Evolutionary conservation across 2,888 invertebrate genomes (phyloP).

Genomic region (Perizoma affinitatum): DNA sequence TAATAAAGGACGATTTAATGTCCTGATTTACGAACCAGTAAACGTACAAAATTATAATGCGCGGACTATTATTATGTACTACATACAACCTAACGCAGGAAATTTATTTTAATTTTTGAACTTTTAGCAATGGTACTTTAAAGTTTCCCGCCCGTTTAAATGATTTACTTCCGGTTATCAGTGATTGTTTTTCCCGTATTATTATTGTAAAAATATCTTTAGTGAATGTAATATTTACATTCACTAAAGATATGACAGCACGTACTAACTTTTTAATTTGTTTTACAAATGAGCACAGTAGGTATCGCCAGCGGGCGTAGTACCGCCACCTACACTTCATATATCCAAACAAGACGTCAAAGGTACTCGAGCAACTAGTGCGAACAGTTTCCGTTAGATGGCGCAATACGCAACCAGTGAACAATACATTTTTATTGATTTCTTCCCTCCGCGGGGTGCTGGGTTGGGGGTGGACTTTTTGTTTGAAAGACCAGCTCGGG

Average conservation of each 20-base stretch:
- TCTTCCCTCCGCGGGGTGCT: slow-evolving; percentile 7
- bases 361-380: slow-evolving; percentile 33
- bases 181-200: too few species aligned
- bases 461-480: slow-evolving; percentile 37
- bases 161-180: too few species aligned
- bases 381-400: slow-evolving; percentile 41
- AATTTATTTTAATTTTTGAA: too few species aligned
- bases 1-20: slow-evolving; percentile 42
- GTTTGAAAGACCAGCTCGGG: slow-evolving; percentile 41
- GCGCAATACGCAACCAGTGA: slow-evolving; percentile 22
- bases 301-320: too few species aligned
- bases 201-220: background rate
- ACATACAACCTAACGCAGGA: too few species aligned
- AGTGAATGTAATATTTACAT: background rate
- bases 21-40: slow-evolving; percentile 31
- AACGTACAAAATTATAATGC: slow-evolving; percentile 19
- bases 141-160: too few species aligned
- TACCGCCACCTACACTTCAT: slow-evolving; percentile 46
- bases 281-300: too few species aligned
- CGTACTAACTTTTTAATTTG: too few species aligned
- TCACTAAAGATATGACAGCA: too few species aligned
- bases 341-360: slow-evolving; percentile 11
- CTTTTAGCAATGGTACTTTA: too few species aligned
- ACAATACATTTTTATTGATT: slow-evolving; percentile 42
- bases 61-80: background rate